A percentile compares a stretch with the other conserved stretches of the same genome.
phyloP scores from a whole-genome alignment of 1,140 invertebrate species.

The Pissodes strobi region DNA sequence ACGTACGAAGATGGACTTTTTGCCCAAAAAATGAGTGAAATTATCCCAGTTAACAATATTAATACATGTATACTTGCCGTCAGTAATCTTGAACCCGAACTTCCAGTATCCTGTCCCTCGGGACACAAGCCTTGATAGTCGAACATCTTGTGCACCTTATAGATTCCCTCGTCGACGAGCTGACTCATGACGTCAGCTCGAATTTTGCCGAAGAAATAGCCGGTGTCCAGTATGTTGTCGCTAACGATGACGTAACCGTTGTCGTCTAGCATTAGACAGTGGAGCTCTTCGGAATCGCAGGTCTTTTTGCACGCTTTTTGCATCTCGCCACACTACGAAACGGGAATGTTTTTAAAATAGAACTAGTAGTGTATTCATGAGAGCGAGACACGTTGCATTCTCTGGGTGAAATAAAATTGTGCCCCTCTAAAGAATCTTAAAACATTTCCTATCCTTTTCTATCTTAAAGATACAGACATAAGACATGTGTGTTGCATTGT shows the following conservation, averaged over 20 bases:
- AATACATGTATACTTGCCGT: constrained; percentile 66
- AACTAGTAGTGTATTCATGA: too few species aligned
- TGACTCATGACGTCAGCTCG: constrained; percentile 77
- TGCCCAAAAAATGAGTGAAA: too few species aligned
- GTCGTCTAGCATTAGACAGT: constrained; percentile 88
- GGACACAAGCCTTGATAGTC: constrained; percentile 93
- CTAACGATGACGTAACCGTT: constrained; percentile 86
- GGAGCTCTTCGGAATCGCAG: constrained; percentile 72
- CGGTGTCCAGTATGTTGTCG: constrained; percentile 71
- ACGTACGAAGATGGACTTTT: too few species aligned
- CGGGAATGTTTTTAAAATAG: constrained; percentile 38
- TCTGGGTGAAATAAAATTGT: too few species aligned
- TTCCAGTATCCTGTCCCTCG: constrained; percentile 64
- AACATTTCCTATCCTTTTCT: too few species aligned
- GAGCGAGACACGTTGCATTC: too few species aligned
- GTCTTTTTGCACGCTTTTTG: constrained; percentile 62
- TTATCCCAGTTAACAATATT: too few species aligned
- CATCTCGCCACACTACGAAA: constrained; percentile 64
- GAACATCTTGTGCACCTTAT: constrained; percentile 73
- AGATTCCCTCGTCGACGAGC: constrained; percentile 78
- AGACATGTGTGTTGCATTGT: too few species aligned
- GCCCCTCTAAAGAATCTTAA: too few species aligned
- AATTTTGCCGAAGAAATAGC: constrained; percentile 87
- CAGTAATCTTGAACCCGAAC: constrained; percentile 63
- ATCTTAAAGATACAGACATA: too few species aligned